Evolutionary conservation across 2,113 vertebrate species (phyloP).

Genomic region (Gnathonemus longibarbis): DNA sequence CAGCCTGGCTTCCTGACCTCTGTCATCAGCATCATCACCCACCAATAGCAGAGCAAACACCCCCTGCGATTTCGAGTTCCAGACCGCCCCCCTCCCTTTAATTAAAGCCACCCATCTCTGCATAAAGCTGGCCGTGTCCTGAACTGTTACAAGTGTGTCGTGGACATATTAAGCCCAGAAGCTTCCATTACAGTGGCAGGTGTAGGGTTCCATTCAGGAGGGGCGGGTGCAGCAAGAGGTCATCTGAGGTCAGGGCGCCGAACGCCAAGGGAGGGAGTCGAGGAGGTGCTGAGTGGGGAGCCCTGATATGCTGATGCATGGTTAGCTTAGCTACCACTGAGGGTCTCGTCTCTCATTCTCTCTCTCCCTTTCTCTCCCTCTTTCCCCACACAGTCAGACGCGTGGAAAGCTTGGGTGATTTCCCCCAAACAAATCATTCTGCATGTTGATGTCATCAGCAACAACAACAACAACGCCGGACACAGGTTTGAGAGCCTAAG

Average conservation of each 20-base stretch:
- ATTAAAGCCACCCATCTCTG: conserved; percentile 38
- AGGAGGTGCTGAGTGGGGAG: background rate
- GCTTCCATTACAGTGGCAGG: background rate
- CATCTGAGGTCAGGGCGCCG: background rate
- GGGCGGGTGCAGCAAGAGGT: background rate
- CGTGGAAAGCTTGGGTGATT: background rate
- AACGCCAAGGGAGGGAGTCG: background rate
- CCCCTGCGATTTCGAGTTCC: conserved; percentile 41
- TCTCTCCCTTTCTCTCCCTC: background rate
- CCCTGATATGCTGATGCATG: background rate
- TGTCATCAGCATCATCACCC: background rate
- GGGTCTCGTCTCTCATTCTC: background rate
- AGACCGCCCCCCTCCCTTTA: conserved; percentile 43
- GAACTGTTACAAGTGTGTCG: conserved; percentile 34
- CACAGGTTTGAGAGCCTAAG: background rate
- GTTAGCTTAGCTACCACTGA: background rate
- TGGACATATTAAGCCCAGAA: conserved; percentile 31
- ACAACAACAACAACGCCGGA: background rate
- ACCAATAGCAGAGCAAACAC: background rate
- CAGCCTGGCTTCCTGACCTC: background rate
- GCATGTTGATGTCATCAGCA: background rate
- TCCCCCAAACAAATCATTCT: background rate
- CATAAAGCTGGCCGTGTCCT: conserved; percentile 35
- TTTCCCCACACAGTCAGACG: background rate
- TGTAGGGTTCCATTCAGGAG: background rate